Evolutionary conservation across 2,888 invertebrate species (phyloP), one percentile per base, ranked within the genome.

Genomic region (Cantharis rustica): DNA sequence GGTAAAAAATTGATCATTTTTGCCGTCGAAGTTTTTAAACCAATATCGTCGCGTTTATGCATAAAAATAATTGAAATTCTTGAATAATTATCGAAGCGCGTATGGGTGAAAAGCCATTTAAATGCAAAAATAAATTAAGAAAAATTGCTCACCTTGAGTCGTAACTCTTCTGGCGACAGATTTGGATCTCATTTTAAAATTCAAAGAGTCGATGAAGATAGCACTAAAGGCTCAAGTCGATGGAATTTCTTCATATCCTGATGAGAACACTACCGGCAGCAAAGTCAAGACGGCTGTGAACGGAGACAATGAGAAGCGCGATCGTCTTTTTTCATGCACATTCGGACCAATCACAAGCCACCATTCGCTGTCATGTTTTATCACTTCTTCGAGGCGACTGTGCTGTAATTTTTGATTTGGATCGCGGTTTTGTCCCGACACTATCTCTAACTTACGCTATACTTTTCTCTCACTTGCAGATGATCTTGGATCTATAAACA

Each of bases 151-250:
- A 93, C 93, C 93, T 91, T 92, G 92, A 87, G 92, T 90, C 86
- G 92, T 91, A 82, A 93, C 90, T 88, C 91, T 91, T 88, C 93
- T 91, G 84, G 93, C 93, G 83, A 93, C 92, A 85, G 93, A 92
- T 88, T 93, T 93, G 83, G 92, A 93, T 90, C 93, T 91, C 93
- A 93, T 93, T 89, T 90, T 89, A 88, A 83, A 71, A 73, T 82
- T 83, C 84, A 73, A 75, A 73, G 73, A 86, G 83, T 85, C 81
- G 83, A 82, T 27, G 71, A 63, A 61, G 47, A 61, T 72, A 79
- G 63, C 76, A 79, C 75, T 75, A 61, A 73, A 47, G 73, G 74
- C 68, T 77, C 75, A 75, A 76, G 75, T 74, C 77, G 66, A 76
- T 82, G 81, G 64, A 23, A 66, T 20, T 66, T 66, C 82, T 80